phyloP scores from a whole-genome alignment of 2,888 invertebrate genomes.

The Heliconius erato region DNA sequence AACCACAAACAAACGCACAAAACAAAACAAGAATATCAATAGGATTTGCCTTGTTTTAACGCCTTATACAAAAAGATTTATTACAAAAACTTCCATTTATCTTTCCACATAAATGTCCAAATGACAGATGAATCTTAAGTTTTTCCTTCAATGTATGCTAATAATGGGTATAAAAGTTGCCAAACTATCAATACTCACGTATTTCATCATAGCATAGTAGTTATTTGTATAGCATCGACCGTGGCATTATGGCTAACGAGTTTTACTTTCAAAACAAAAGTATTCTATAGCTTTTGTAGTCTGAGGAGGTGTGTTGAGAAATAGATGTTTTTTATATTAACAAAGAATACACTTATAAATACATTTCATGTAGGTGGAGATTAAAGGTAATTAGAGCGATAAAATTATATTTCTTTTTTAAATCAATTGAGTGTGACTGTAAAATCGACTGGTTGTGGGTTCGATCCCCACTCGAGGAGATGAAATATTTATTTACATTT shows the following conservation, averaged over 20 bases:
- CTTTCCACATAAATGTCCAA: background rate
- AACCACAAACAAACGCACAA: too few relatives aligned
- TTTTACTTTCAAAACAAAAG: constrained; percentile 14
- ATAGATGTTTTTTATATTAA: too few relatives aligned
- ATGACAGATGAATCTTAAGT: background rate
- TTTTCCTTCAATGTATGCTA: background rate
- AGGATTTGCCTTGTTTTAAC: too few relatives aligned
- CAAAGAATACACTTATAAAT: too few relatives aligned
- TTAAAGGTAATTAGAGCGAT: too few relatives aligned
- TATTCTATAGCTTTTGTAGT: background rate
- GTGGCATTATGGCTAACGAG: constrained; percentile 12
- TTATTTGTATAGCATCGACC: constrained; percentile 10
- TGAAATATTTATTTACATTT: too few relatives aligned
- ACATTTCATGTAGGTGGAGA: too few relatives aligned
- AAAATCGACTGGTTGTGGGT: too few relatives aligned
- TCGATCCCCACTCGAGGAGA: too few relatives aligned
- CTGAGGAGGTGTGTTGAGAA: background rate
- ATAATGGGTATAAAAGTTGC: background rate
- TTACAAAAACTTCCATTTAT: background rate
- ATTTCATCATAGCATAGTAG: background rate
- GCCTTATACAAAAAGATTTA: background rate
- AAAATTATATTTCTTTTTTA: too few relatives aligned
- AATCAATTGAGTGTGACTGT: too few relatives aligned
- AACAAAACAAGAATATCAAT: too few relatives aligned
- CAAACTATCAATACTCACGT: background rate